Percentiles rank a stretch among this genome's conserved stretches.
phyloP scores from a whole-genome alignment of 2,888 invertebrate species.

The Xestoiulus laeticollis region DNA sequence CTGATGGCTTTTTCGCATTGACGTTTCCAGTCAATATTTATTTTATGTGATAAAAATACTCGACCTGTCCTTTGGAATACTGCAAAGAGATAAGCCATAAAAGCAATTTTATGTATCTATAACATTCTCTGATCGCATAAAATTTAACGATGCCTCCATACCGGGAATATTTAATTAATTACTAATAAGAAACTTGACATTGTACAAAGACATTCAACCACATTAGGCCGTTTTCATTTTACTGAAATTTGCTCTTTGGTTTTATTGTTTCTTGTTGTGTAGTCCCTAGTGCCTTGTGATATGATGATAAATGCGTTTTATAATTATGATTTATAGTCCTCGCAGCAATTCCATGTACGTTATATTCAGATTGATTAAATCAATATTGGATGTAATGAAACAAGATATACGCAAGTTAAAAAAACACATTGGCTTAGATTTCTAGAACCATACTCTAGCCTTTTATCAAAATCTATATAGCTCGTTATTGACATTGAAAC shows the following conservation, averaged over 20 bases:
- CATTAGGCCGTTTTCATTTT: not conserved
- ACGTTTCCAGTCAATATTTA: not conserved
- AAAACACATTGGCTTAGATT: not conserved
- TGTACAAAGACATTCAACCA: not conserved
- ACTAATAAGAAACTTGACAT: not conserved
- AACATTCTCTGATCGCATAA: not conserved
- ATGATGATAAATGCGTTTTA: not conserved
- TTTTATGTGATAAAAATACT: not conserved
- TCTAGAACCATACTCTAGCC: not conserved
- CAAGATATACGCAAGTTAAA: not conserved
- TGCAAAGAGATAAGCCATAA: not conserved
- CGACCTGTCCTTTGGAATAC: not conserved
- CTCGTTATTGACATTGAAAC: not conserved
- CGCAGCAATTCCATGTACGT: not conserved
- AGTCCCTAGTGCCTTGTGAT: not conserved
- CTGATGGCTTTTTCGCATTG: not conserved
- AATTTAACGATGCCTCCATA: not conserved
- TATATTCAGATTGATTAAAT: not conserved
- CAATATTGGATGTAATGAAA: conserved; percentile 6
- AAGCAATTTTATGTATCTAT: not conserved
- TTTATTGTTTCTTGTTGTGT: not conserved
- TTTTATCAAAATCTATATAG: not conserved
- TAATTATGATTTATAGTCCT: not conserved
- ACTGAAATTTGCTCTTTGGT: not conserved
- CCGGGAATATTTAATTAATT: not conserved